A percentile compares a stretch with the other conserved stretches of the same genome.
These are phyloP conservation scores for Actenoides hombroni DNA, from an alignment of 2,113 vertebrate species.

Conservation along the genomic window DNA sequence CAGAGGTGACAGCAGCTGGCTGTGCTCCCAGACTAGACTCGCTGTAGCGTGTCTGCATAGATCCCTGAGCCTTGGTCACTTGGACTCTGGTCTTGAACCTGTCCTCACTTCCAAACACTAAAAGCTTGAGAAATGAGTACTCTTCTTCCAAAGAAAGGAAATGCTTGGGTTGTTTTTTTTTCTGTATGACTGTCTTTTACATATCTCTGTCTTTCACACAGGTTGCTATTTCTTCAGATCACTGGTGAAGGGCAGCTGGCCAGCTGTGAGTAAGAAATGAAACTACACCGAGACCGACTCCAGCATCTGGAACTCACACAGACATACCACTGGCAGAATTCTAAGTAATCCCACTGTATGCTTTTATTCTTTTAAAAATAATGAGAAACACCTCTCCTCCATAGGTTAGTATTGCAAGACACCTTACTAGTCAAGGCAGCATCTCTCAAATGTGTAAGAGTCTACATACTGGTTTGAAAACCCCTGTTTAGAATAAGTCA, in stretches of 20 bases:
- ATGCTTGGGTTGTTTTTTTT: not conserved
- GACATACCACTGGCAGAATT: not conserved
- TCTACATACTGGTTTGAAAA: not conserved
- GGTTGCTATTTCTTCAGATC: not conserved
- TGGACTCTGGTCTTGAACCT: not conserved
- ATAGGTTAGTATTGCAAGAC: not conserved
- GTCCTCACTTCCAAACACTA: not conserved
- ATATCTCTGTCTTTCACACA: not conserved
- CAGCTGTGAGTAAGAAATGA: not conserved
- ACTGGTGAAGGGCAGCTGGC: not conserved
- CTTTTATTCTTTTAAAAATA: not conserved
- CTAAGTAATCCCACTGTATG: not conserved
- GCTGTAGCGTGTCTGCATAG: accelerated
- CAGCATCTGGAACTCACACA: not conserved
- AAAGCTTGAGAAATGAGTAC: slow-evolving; percentile 11
- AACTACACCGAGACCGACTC: not conserved
- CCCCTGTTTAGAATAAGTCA: not conserved
- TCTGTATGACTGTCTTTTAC: not conserved
- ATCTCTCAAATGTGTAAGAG: not conserved
- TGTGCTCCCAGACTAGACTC: not conserved
- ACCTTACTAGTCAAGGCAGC: not conserved
- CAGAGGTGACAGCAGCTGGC: not conserved
- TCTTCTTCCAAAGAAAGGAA: slow-evolving; percentile 24
- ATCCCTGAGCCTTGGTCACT: not conserved
- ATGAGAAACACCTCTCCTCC: not conserved